Evolutionary conservation across 2,113 vertebrate species (phyloP).

Genomic region (Odocoileus virginianus): DNA sequence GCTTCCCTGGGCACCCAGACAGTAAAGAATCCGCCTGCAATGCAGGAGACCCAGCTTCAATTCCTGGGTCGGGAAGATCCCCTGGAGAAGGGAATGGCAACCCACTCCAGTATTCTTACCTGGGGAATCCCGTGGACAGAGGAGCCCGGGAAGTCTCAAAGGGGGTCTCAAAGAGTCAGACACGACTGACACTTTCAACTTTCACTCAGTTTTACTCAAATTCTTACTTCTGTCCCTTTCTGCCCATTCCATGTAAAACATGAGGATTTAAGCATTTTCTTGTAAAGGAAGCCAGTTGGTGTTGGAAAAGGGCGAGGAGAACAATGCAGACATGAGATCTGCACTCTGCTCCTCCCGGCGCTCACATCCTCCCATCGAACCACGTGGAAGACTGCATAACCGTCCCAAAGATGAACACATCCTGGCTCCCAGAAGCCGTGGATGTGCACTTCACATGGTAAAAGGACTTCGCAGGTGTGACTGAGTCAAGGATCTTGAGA

Average conservation of each 20-base stretch:
- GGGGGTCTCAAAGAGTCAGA: background rate
- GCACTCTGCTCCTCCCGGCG: background rate
- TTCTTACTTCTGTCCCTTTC: background rate
- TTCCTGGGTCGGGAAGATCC: background rate
- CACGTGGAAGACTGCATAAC: no score
- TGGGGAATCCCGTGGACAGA: background rate
- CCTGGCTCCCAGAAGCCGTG: background rate
- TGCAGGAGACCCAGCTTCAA: background rate
- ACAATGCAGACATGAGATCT: no score
- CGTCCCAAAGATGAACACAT: accelerated
- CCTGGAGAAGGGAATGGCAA: background rate
- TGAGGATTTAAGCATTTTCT: background rate
- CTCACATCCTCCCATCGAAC: background rate
- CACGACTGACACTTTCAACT: background rate
- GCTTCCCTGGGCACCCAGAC: background rate
- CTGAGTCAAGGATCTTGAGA: background rate
- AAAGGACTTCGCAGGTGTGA: background rate
- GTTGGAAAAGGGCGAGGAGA: background rate
- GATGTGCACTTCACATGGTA: background rate
- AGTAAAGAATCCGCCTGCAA: background rate
- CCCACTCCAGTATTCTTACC: background rate
- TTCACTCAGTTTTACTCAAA: background rate
- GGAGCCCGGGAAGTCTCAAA: background rate
- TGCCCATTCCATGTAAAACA: background rate
- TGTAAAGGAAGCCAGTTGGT: background rate